These are phyloP conservation scores for Drosophila ironensis DNA, from an alignment of 1,140 invertebrate species.

Conservation along the genomic window DNA sequence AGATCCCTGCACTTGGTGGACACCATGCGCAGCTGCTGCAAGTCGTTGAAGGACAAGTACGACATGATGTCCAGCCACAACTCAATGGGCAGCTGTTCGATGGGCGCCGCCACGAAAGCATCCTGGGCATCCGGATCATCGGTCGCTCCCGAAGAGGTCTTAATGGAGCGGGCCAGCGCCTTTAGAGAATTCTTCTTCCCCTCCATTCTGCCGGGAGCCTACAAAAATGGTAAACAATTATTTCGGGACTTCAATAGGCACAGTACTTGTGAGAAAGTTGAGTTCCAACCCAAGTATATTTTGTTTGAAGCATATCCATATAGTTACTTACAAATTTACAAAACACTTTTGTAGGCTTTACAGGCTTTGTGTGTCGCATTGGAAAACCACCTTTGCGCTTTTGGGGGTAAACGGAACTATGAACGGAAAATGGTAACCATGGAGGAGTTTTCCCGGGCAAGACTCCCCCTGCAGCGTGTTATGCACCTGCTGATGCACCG, in stretches of 20 bases:
- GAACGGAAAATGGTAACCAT: background rate
- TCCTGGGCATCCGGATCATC: background rate
- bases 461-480: slow-evolving; percentile 4
- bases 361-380: background rate
- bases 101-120: slow-evolving; percentile 19
- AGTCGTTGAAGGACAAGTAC: slow-evolving; percentile 61
- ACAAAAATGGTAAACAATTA: background rate
- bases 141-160: background rate
- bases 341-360: background rate
- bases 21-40: slow-evolving; percentile 62
- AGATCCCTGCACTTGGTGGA: slow-evolving; percentile 59
- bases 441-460: background rate
- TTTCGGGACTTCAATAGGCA: too few relatives aligned
- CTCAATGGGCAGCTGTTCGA: slow-evolving; percentile 62
- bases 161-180: slow-evolving; percentile 9
- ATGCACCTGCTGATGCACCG: slow-evolving; percentile 10
- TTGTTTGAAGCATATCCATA: too few relatives aligned
- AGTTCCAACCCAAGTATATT: too few relatives aligned
- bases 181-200: slow-evolving; percentile 14
- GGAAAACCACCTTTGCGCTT: too few relatives aligned
- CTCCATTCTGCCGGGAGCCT: slow-evolving; percentile 21
- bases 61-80: slow-evolving; percentile 66
- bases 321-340: background rate
- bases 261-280: too few relatives aligned
- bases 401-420: too few relatives aligned